Evolutionary conservation across 2,888 invertebrate genomes (phyloP).

Genomic region (Andrena fulva): DNA sequence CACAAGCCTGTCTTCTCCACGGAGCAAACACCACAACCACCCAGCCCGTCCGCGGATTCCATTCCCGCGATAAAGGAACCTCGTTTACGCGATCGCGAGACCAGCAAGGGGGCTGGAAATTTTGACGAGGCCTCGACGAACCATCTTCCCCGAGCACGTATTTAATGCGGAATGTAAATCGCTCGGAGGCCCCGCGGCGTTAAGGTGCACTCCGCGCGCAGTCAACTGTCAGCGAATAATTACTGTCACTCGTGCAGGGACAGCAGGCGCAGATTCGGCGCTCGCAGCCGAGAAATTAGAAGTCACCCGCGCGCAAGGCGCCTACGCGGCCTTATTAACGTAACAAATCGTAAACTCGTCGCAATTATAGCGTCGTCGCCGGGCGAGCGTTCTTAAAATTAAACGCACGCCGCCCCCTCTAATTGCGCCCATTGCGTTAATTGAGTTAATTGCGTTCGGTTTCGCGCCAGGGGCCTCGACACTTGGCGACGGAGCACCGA

Average conservation of each 20-base stretch:
- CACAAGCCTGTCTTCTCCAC: too few species aligned
- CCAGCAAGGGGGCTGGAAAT: slow-evolving; percentile 1
- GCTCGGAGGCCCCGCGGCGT: slow-evolving; percentile 29
- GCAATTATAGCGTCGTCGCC: slow-evolving; percentile 12
- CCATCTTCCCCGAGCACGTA: slow-evolving; percentile 21
- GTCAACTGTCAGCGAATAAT: slow-evolving; percentile 24
- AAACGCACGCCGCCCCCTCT: slow-evolving; percentile 10
- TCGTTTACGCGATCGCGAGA: slow-evolving; percentile 1
- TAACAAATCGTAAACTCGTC: slow-evolving; percentile 18
- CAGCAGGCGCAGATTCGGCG: background rate
- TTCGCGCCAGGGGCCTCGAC: too few species aligned
- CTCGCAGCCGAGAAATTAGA: background rate
- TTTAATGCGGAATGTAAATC: slow-evolving; percentile 25
- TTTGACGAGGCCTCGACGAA: background rate
- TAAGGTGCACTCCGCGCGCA: slow-evolving; percentile 26
- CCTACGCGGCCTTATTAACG: slow-evolving; percentile 11
- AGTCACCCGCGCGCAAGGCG: background rate
- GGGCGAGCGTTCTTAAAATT: slow-evolving; percentile 24
- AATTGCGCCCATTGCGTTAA: slow-evolving; percentile 14
- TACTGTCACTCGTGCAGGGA: slow-evolving; percentile 41
- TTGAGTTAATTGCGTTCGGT: slow-evolving; percentile 22
- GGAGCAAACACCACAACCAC: too few species aligned
- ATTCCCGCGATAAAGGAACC: background rate
- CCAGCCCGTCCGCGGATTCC: too few species aligned
- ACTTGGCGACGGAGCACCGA: too few species aligned